phyloP scores from a whole-genome alignment of 2,113 vertebrate genomes.

The Neomonachus schauinslandi region DNA sequence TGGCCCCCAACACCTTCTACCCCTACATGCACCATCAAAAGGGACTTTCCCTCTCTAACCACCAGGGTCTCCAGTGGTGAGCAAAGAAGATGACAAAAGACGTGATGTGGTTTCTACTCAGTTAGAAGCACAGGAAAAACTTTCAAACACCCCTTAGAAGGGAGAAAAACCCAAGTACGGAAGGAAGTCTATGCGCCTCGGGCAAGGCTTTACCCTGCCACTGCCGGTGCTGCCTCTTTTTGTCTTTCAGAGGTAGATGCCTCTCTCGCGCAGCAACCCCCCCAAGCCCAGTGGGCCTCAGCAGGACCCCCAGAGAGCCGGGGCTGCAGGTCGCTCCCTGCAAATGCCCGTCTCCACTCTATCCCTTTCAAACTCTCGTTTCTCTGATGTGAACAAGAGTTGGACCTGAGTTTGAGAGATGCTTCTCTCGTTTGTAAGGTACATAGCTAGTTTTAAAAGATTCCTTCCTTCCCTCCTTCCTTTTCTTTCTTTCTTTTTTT shows the following conservation, averaged over 20 bases:
- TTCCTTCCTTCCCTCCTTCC: neutral
- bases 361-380: neutral
- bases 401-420: neutral
- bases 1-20: slow-evolving; percentile 62
- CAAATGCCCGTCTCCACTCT: neutral
- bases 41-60: slow-evolving; percentile 84
- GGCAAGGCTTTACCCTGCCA: neutral
- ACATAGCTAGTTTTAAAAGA: slow-evolving; percentile 62
- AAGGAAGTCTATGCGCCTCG: slow-evolving; percentile 72
- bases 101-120: slow-evolving; percentile 80
- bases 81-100: slow-evolving; percentile 70
- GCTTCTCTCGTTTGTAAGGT: slow-evolving; percentile 46
- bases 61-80: slow-evolving; percentile 83
- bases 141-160: slow-evolving; percentile 79
- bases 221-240: neutral
- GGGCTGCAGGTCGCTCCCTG: neutral
- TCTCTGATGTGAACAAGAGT: slow-evolving; percentile 9
- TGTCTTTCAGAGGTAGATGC: slow-evolving; percentile 7
- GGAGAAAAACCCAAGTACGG: slow-evolving; percentile 72
- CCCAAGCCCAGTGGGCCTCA: neutral
- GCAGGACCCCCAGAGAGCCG: neutral
- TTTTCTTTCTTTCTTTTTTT: neutral
- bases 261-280: slow-evolving; percentile 10
- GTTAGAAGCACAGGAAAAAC: slow-evolving; percentile 76
- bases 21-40: slow-evolving; percentile 58